Percentiles rank a stretch among this genome's conserved stretches.
Conservation (phyloP, 2,888 invertebrate species). For the Erebia palarica region DNA sequence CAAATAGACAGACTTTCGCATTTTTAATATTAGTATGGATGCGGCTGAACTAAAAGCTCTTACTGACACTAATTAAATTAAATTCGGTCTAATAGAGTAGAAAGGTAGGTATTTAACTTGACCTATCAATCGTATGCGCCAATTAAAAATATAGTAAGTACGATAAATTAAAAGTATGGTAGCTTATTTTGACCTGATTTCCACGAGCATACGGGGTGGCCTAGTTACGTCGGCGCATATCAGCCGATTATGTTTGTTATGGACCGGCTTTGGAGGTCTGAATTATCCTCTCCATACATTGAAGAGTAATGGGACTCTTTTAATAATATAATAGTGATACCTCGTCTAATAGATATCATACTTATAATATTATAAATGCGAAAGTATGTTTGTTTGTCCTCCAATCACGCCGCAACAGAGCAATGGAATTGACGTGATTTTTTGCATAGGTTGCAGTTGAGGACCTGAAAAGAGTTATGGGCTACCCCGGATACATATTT, state of each 20-base stretch:
- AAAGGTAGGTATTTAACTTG: not conserved
- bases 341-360: no score
- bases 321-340: no score
- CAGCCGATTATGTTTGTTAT: not conserved
- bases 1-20: no score
- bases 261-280: not conserved
- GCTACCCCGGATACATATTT: no score
- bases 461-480: no score
- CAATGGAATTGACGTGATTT: no score
- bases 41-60: not conserved
- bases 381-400: no score
- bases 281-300: not conserved
- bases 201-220: not conserved
- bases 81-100: not conserved
- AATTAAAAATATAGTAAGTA: not conserved
- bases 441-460: no score
- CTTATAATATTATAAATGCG: no score
- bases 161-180: not conserved
- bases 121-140: not conserved
- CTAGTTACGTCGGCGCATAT: not conserved
- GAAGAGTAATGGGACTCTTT: no score
- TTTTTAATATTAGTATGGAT: no score
- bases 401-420: no score
- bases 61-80: not conserved
- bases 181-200: not conserved